These are phyloP conservation scores for Acanthopagrus latus DNA, from an alignment of 2,797 vertebrate genomes.

Conservation along the genomic window DNA sequence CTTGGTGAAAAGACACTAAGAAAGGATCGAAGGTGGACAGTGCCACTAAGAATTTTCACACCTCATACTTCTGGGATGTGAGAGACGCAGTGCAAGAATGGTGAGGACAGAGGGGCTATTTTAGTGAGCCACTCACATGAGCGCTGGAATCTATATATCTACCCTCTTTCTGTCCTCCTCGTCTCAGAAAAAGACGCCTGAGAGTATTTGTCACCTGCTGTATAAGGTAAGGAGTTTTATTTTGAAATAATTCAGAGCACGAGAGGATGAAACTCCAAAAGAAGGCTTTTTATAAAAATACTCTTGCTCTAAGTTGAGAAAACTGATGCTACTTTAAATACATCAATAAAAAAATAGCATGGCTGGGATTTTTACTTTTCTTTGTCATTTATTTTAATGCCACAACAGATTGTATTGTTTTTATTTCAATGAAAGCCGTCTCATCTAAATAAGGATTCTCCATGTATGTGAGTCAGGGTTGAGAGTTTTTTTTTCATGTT, in stretches of 20 bases:
- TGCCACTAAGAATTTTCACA: slow-evolving; percentile 64
- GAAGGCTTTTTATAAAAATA: neutral
- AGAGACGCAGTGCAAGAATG: slow-evolving; percentile 71
- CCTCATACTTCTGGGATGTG: slow-evolving; percentile 59
- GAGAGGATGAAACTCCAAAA: neutral
- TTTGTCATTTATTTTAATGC: neutral
- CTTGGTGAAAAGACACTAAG: slow-evolving; percentile 11
- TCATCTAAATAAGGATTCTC: neutral
- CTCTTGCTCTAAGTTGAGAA: neutral
- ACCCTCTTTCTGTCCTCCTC: slow-evolving; percentile 69
- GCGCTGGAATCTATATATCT: slow-evolving; percentile 83
- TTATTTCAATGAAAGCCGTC: neutral
- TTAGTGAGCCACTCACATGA: slow-evolving; percentile 85
- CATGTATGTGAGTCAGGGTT: neutral
- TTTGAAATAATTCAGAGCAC: slow-evolving; percentile 27
- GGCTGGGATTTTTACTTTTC: neutral
- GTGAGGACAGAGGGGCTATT: slow-evolving; percentile 82
- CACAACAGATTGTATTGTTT: neutral
- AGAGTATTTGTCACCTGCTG: slow-evolving; percentile 50
- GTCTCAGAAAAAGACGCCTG: slow-evolving; percentile 64
- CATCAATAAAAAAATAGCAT: slow-evolving; percentile 5
- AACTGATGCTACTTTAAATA: neutral
- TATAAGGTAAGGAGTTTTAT: slow-evolving; percentile 77
- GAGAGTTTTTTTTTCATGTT: neutral
- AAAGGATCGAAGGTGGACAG: slow-evolving; percentile 46